Percentiles rank a stretch among this genome's conserved stretches.
Conservation (phyloP, 2,888 invertebrate genomes). For the Cryptops parisi region DNA sequence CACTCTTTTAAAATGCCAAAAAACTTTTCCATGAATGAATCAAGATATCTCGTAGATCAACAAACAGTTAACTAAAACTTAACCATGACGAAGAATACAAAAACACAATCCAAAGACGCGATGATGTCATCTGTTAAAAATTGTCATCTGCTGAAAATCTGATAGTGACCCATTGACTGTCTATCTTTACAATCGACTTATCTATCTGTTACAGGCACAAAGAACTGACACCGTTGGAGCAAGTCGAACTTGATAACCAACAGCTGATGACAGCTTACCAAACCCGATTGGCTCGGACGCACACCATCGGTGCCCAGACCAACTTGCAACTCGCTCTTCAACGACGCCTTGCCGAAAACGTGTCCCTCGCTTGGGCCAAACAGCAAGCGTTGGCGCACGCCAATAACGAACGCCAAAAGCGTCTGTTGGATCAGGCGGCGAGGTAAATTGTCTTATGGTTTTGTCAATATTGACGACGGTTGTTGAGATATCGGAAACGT, state of each 20-base stretch:
- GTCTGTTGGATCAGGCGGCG: slow-evolving; percentile 12
- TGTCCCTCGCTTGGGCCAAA: slow-evolving; percentile 12
- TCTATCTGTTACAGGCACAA: not conserved
- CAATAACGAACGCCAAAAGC: slow-evolving; percentile 11
- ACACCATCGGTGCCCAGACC: slow-evolving; percentile 1
- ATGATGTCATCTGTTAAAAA: too few relatives aligned
- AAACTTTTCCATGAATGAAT: too few relatives aligned
- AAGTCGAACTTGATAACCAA: slow-evolving; percentile 15
- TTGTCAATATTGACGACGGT: not conserved
- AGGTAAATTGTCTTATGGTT: too few relatives aligned
- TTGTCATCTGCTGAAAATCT: too few relatives aligned
- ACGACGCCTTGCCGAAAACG: slow-evolving; percentile 17
- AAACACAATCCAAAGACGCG: too few relatives aligned
- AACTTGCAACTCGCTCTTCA: slow-evolving; percentile 15
- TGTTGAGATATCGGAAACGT: too few relatives aligned
- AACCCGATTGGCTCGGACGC: slow-evolving; percentile 11
- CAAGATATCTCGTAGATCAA: too few relatives aligned
- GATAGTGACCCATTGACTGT: not conserved
- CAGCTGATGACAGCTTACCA: slow-evolving; percentile 12
- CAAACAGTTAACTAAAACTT: too few relatives aligned
- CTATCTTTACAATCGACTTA: too few relatives aligned
- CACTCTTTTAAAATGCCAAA: too few relatives aligned
- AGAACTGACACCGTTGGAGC: slow-evolving; percentile 14
- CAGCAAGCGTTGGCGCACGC: slow-evolving; percentile 6
- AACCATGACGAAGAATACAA: too few relatives aligned